Base-by-base conservation (phyloP, 92 coral and sea anemone genomes). In the Anthopleura xanthogrammica region DNA sequence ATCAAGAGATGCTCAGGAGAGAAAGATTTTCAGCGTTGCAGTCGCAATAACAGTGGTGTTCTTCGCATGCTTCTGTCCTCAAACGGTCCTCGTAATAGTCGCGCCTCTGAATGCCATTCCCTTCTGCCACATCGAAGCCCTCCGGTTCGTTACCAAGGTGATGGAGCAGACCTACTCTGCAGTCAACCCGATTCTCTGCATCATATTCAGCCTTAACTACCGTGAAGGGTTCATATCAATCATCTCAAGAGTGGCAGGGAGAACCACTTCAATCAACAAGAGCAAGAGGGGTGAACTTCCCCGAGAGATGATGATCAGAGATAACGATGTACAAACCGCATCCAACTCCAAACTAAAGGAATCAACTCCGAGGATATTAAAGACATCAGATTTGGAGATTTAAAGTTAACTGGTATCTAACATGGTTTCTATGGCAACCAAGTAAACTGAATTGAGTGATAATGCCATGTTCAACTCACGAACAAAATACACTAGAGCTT, bases 21-120 rank as follows among this genome's bases (percentile, higher is more conserved):
- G 88, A 9, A 85, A 85, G 78, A 73, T 85, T 23, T 77, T 85
- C 9, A 12, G 76, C 11, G 88, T 85, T 6, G 88, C 71, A n/a
- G 41, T 85, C 4, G 88, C 83, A 20, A 85, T 85, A 78, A 85
- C 88, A 11, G 41, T 85, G 68, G 83, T 85, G 46, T 85, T 78
- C 73, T 85, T 85, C n/a, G 88, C 79, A 9, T 78, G 88, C 43
- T 85, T 85, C 73, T 75, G 78, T n/a, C 88, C 88, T 40, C 88
- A 85, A 57, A 71, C 81, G 9, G 83, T 85, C 56, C 81, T 85
- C 12, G 82, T 85, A 54, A 78, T 79, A 1, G 73, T 54, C 19
- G 88, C 88, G 0, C 88, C 88, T 2, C n/a, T 79, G 16, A 23
- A 85, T 24, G 83, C 72, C 17, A 39, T 78, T 4, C 88, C 88